Percentiles rank a stretch among this genome's conserved stretches.
Conservation (phyloP, 2,797 vertebrate species). For the Crax fasciolata region DNA sequence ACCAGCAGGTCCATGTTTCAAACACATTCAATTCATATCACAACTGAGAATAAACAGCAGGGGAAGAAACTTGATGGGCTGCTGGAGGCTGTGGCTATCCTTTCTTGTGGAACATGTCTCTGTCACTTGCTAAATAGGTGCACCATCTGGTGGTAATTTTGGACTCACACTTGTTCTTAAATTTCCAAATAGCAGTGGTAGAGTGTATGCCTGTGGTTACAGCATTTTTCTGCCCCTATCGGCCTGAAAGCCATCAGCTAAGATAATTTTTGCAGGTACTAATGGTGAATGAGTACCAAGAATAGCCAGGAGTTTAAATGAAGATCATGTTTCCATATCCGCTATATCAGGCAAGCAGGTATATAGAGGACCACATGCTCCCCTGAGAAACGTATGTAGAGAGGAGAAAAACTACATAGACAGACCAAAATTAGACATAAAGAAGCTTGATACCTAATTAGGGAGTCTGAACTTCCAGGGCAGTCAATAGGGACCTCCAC, state of each 20-base stretch:
- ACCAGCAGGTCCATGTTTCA: constrained; percentile 29
- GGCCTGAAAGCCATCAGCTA: constrained; percentile 14
- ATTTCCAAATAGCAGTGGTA: constrained; percentile 19
- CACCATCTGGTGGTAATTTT: constrained; percentile 78
- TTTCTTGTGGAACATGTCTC: constrained; percentile 65
- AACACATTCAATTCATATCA: constrained; percentile 43
- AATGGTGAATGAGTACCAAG: not conserved
- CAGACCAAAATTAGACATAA: not conserved
- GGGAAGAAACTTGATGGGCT: constrained; percentile 62
- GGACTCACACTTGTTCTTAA: constrained; percentile 63
- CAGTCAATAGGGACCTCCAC: not conserved
- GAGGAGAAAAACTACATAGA: not conserved
- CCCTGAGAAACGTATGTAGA: not conserved
- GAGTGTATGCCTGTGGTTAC: not conserved
- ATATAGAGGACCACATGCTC: not conserved
- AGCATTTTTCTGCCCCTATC: not conserved
- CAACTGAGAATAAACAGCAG: constrained; percentile 45
- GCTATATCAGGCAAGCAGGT: not conserved
- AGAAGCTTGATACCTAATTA: not conserved
- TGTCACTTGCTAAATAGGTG: constrained; percentile 76
- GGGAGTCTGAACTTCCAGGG: not conserved
- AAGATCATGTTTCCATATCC: not conserved
- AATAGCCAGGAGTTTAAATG: not conserved
- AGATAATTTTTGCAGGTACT: constrained; percentile 17
- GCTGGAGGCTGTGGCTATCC: constrained; percentile 60